Evolutionary conservation across 2,797 vertebrate species (phyloP).

Genomic region (Sciurus carolinensis): DNA sequence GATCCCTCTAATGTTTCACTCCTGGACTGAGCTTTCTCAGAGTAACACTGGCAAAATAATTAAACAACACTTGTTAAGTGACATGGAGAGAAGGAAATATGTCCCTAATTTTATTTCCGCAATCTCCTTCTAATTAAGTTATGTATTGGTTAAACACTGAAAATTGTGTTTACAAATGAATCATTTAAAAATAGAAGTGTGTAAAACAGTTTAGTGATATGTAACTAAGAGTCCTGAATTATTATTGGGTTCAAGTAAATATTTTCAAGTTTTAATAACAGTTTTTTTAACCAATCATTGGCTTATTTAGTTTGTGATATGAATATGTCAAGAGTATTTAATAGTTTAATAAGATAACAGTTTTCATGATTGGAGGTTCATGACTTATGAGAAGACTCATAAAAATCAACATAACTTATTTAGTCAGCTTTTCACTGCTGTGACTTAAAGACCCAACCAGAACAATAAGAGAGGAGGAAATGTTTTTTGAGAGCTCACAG

Average conservation of each 20-base stretch:
- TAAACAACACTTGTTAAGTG: neutral
- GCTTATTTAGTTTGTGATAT: neutral
- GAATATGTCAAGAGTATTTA: neutral
- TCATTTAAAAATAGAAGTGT: neutral
- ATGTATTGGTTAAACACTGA: neutral
- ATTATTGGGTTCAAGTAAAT: neutral
- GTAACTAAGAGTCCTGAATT: neutral
- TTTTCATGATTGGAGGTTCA: neutral
- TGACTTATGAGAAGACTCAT: neutral
- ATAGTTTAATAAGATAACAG: neutral
- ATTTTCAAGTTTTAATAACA: neutral
- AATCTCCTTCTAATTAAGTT: neutral
- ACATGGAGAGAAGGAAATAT: neutral
- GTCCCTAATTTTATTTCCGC: neutral
- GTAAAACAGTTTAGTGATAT: neutral
- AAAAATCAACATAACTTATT: conserved; percentile 12
- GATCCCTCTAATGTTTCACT: neutral
- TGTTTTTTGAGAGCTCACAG: too few species aligned
- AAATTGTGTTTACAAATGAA: neutral
- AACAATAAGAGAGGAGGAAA: too few species aligned
- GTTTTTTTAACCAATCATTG: neutral
- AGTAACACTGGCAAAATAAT: neutral
- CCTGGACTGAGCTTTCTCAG: neutral
- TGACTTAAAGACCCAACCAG: too few species aligned
- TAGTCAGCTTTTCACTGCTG: too few species aligned